Percentiles rank a stretch among this genome's conserved stretches.
These are phyloP conservation scores for Papilio xuthus DNA, from an alignment of 1,140 invertebrate genomes.

Conservation along the genomic window DNA sequence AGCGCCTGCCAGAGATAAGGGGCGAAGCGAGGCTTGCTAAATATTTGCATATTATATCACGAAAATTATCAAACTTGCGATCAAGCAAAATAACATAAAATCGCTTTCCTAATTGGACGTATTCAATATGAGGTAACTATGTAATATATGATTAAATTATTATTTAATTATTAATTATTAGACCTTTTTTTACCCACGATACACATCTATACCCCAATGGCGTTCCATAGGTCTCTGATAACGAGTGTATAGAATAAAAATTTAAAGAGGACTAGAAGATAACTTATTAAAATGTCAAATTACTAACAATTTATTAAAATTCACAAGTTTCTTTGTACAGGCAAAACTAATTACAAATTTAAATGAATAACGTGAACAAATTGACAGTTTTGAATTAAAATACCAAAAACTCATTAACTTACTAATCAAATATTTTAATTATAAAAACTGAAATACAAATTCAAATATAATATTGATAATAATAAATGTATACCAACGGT, in stretches of 20 bases:
- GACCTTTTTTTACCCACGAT: too few relatives aligned
- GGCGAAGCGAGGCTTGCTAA: background rate
- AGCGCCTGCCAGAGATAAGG: background rate
- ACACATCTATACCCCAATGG: too few relatives aligned
- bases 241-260: too few relatives aligned
- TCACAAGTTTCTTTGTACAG: background rate
- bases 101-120: background rate
- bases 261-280: too few relatives aligned
- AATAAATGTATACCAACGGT: background rate
- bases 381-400: conserved; percentile 1
- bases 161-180: too few relatives aligned
- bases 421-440: background rate
- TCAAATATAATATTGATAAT: background rate
- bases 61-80: background rate
- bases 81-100: background rate
- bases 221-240: too few relatives aligned
- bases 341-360: background rate
- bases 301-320: too few relatives aligned
- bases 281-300: background rate
- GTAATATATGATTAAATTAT: too few relatives aligned
- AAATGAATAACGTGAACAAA: background rate
- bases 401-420: conserved; percentile 15
- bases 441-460: background rate
- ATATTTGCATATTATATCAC: conserved; percentile 26
- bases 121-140: background rate